phyloP scores from a whole-genome alignment of 1,140 invertebrate genomes.

The Lysiphlebus fabarum region DNA sequence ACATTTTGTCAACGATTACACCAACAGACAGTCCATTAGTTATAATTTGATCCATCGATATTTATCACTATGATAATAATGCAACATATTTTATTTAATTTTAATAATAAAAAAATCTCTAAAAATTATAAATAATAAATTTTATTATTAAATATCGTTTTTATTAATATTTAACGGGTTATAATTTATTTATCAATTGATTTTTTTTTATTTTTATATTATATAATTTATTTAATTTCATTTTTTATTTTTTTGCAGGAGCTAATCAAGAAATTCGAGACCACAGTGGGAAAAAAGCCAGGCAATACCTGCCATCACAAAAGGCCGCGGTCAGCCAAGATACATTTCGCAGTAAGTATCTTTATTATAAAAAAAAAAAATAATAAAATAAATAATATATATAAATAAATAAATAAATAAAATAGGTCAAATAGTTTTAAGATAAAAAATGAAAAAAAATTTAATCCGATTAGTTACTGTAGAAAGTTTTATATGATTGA shows the following conservation, averaged over 20 bases:
- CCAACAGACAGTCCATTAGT: slow-evolving; percentile 17
- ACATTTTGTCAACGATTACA: slow-evolving; percentile 21
- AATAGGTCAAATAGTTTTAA: background rate
- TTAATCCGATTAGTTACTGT: slow-evolving; percentile 2
- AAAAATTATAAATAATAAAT: background rate
- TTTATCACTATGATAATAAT: no score
- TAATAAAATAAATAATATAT: background rate
- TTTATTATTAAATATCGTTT: no score
- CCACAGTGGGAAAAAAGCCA: slow-evolving; percentile 86
- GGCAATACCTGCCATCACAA: slow-evolving; percentile 70
- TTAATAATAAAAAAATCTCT: background rate
- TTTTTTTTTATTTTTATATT: no score
- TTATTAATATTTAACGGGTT: no score
- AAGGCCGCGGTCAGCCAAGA: slow-evolving; percentile 66
- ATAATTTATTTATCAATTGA: no score
- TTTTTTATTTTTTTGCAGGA: slow-evolving; percentile 60
- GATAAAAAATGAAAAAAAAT: background rate
- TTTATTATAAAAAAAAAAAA: no score
- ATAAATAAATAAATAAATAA: background rate
- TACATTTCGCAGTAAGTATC: slow-evolving; percentile 77
- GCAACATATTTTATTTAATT: background rate
- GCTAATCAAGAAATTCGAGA: slow-evolving; percentile 87
- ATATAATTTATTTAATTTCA: no score
- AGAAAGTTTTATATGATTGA: slow-evolving; percentile 10
- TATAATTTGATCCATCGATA: background rate